phyloP scores from a whole-genome alignment of 2,888 invertebrate genomes.

The Entomobrya proxima region DNA sequence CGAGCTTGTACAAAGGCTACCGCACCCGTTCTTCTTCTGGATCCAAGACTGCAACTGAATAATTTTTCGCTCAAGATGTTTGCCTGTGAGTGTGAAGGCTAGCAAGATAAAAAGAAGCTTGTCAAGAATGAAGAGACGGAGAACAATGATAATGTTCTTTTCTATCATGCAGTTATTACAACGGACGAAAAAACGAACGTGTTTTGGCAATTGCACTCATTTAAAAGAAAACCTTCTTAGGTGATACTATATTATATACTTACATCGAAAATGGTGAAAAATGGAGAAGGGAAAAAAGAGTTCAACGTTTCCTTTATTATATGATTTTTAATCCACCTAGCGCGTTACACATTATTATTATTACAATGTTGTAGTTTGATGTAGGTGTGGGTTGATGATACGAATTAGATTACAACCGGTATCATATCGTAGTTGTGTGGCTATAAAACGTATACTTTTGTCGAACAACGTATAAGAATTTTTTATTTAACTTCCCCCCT shows the following conservation, averaged over 20 bases:
- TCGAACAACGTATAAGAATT: not conserved
- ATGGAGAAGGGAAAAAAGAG: conserved; percentile 40
- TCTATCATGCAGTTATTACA: not conserved
- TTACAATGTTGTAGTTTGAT: not conserved
- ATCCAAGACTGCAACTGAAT: not conserved
- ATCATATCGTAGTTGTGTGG: not conserved
- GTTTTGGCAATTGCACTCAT: not conserved
- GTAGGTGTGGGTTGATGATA: conserved; percentile 37
- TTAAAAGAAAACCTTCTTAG: too few relatives aligned
- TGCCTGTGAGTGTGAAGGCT: not conserved
- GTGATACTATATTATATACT: too few relatives aligned
- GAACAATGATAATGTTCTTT: too few relatives aligned
- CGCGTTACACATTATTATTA: not conserved
- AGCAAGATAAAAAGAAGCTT: not conserved
- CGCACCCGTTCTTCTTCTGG: not conserved
- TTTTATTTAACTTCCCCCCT: too few relatives aligned
- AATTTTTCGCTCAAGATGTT: too few relatives aligned
- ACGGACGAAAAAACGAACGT: not conserved
- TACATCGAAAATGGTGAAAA: not conserved
- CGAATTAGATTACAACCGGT: conserved; percentile 20
- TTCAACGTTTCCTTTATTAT: conserved; percentile 62
- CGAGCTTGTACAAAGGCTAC: not conserved
- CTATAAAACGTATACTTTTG: not conserved
- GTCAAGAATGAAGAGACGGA: not conserved
- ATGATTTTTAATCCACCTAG: conserved; percentile 41